phyloP scores from a whole-genome alignment of 2,797 vertebrate species.

The Vireo griseus region DNA sequence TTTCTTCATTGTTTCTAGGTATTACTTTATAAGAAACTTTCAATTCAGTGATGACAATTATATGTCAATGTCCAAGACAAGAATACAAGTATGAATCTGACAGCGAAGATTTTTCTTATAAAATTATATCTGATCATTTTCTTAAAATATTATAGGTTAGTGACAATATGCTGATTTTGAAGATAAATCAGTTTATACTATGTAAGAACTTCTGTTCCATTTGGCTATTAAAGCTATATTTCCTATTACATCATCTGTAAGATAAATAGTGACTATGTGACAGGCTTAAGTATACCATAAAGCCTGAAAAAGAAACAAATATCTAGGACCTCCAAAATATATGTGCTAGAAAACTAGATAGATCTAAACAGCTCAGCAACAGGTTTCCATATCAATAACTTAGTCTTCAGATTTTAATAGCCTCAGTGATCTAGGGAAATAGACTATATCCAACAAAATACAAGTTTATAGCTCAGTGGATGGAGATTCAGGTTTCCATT shows the following conservation, averaged over 20 bases:
- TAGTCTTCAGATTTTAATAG: slow-evolving; percentile 44
- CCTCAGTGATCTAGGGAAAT: slow-evolving; percentile 20
- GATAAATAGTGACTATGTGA: background rate
- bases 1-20: background rate
- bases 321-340: background rate
- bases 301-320: background rate
- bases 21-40: background rate
- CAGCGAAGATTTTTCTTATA: background rate
- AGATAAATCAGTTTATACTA: background rate
- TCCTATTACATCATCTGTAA: background rate
- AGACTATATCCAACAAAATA: slow-evolving; percentile 19
- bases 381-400: slow-evolving; percentile 36
- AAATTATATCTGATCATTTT: background rate
- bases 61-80: background rate
- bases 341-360: background rate
- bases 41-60: background rate
- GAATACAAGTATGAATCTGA: background rate
- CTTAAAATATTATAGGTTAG: background rate
- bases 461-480: slow-evolving; percentile 15
- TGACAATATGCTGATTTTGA: background rate
- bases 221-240: background rate
- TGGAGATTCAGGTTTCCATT: background rate
- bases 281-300: background rate
- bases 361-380: slow-evolving; percentile 1
- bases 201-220: background rate